phyloP scores from a whole-genome alignment of 2,113 vertebrate genomes.

The Tapirus terrestris region DNA sequence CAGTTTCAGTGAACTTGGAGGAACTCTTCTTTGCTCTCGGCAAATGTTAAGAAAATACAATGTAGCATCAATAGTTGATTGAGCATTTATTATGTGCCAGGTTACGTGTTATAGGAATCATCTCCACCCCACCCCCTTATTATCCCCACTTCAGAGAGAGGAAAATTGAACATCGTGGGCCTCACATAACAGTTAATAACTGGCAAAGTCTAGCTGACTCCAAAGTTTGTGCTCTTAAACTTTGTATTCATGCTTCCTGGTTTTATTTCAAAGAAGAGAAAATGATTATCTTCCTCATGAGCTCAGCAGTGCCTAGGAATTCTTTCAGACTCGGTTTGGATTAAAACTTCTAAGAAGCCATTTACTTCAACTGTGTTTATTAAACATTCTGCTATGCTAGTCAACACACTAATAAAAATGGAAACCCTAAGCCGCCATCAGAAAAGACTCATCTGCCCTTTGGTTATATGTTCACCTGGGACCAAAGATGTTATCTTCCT shows the following conservation, averaged over 20 bases:
- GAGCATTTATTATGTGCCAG: background rate
- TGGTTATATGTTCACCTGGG: background rate
- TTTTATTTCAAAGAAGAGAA: slow-evolving; percentile 20
- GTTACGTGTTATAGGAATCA: background rate
- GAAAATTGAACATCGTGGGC: background rate
- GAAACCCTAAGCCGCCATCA: background rate
- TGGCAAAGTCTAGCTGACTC: background rate
- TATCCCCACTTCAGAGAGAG: background rate
- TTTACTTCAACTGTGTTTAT: background rate
- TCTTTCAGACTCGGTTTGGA: background rate
- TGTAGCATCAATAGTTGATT: background rate
- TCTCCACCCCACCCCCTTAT: background rate
- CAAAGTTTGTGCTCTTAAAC: background rate
- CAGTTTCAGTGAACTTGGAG: background rate
- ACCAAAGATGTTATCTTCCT: background rate
- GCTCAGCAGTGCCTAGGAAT: background rate
- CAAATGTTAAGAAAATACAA: slow-evolving; percentile 15
- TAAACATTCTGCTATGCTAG: background rate
- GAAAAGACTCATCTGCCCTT: background rate
- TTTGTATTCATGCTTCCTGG: background rate
- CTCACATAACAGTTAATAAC: background rate
- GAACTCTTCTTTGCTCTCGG: background rate
- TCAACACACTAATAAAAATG: background rate
- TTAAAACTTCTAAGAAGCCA: background rate
- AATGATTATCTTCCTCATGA: background rate